Evolutionary conservation across 2,113 vertebrate genomes (phyloP).

Genomic region (Poeciliopsis turrubarensis): DNA sequence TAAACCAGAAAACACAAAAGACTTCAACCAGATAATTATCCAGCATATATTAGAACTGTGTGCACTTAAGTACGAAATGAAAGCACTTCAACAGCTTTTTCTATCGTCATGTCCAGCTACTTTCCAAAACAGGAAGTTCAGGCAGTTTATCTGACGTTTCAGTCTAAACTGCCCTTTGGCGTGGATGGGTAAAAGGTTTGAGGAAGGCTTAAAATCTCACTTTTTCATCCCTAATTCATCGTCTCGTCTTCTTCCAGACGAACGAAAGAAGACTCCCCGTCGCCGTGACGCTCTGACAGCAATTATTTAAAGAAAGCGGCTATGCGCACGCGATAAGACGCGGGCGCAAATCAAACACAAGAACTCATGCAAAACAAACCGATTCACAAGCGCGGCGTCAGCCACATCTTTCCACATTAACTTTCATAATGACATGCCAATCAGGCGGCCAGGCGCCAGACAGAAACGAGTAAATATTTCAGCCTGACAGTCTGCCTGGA

Average conservation of each 20-base stretch:
- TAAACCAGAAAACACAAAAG: too few relatives aligned
- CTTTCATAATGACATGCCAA: slow-evolving; percentile 52
- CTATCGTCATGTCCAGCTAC: not conserved
- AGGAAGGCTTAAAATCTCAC: not conserved
- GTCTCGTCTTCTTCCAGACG: not conserved
- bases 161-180: not conserved
- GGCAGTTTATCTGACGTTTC: not conserved
- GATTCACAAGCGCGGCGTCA: slow-evolving; percentile 3
- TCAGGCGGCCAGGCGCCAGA: slow-evolving; percentile 30
- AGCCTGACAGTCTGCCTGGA: slow-evolving; percentile 14
- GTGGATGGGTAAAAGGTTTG: not conserved
- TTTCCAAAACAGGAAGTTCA: not conserved
- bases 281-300: not conserved
- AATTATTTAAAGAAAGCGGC: not conserved
- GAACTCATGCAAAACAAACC: not conserved
- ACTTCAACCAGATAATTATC: too few relatives aligned
- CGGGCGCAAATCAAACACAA: slow-evolving; percentile 1
- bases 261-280: not conserved
- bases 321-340: not conserved
- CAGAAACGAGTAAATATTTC: slow-evolving; percentile 49
- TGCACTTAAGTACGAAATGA: too few relatives aligned
- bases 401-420: slow-evolving; percentile 20
- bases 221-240: not conserved
- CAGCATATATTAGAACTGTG: too few relatives aligned
- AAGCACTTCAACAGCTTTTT: not conserved